Conservation (phyloP, 2,797 vertebrate genomes). For the Cuniculus paca region DNA sequence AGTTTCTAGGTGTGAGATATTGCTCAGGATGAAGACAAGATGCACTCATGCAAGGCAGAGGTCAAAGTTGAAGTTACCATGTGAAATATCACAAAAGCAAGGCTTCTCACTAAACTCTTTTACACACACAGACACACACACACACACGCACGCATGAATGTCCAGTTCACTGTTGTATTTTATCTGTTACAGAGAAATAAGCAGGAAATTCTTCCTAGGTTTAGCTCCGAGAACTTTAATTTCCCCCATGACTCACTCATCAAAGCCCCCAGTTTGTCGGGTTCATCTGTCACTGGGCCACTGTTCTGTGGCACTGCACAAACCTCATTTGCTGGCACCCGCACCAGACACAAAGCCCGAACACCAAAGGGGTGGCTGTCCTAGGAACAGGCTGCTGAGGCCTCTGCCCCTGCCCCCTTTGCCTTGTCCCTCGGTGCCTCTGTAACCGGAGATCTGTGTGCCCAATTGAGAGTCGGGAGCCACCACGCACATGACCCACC, state of each 20-base stretch:
- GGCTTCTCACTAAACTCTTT: background rate
- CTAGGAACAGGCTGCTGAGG: background rate
- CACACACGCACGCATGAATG: background rate
- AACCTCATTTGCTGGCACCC: background rate
- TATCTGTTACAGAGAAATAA: constrained; percentile 9
- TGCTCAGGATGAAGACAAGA: background rate
- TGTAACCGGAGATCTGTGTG: background rate
- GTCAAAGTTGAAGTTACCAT: background rate
- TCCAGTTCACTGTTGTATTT: background rate
- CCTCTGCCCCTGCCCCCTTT: background rate
- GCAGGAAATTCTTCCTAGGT: background rate
- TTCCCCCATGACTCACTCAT: background rate
- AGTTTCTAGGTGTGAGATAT: background rate
- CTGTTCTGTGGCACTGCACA: background rate
- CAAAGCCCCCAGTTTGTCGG: background rate
- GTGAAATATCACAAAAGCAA: background rate
- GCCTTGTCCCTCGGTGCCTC: background rate
- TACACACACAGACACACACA: background rate
- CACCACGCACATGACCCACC: background rate
- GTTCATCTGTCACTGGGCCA: too few species aligned
- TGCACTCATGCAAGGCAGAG: background rate
- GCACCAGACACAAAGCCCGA: background rate
- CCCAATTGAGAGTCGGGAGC: background rate
- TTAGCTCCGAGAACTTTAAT: constrained; percentile 3
- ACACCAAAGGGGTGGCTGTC: background rate